A percentile compares a stretch with the other conserved stretches of the same genome.
phyloP scores from a whole-genome alignment of 2,888 invertebrate species.

The Rhopalosiphum nymphaeae region DNA sequence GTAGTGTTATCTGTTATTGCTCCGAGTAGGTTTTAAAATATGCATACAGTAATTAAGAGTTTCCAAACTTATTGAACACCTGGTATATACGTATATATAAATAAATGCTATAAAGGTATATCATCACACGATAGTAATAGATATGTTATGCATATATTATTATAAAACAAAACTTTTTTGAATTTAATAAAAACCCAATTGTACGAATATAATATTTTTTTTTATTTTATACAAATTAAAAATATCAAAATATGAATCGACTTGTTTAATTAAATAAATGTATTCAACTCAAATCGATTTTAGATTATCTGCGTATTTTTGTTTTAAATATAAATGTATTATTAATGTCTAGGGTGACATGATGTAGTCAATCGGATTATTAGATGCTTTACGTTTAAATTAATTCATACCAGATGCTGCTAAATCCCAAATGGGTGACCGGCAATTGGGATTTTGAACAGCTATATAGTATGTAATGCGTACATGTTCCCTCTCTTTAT shows the following conservation, averaged over 20 bases:
- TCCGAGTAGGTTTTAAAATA: no score
- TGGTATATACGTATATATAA: neutral
- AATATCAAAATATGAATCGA: neutral
- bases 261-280: neutral
- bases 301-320: neutral
- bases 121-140: neutral
- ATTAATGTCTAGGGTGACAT: neutral
- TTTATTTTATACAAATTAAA: neutral
- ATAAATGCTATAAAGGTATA: neutral
- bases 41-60: no score
- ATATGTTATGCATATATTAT: neutral
- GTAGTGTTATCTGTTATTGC: no score
- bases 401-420: slow-evolving; percentile 19
- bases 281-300: slow-evolving; percentile 6
- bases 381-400: slow-evolving; percentile 5
- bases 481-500: neutral
- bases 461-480: neutral
- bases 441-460: slow-evolving; percentile 1
- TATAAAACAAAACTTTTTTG: neutral
- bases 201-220: neutral
- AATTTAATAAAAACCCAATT: neutral
- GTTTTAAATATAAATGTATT: slow-evolving; percentile 1
- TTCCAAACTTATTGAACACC: no score
- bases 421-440: slow-evolving; percentile 10
- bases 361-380: neutral